Conservation (phyloP, 2,888 invertebrate genomes). For the Lasioglossum oenotherae region DNA sequence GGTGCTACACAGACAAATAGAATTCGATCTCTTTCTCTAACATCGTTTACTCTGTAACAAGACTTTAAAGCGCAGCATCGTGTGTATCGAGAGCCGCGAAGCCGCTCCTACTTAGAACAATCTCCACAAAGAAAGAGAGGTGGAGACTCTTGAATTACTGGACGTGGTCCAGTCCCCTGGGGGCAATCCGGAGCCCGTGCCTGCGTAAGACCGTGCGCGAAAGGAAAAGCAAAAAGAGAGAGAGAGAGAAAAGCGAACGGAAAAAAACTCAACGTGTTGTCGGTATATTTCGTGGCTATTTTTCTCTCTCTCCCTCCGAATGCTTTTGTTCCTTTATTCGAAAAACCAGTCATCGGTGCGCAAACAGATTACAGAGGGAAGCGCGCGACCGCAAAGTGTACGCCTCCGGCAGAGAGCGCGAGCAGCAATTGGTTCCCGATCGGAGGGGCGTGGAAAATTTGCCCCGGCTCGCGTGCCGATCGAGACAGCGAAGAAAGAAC, state of each 20-base stretch:
- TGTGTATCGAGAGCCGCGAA: no score
- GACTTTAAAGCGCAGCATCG: no score
- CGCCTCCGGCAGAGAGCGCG: neutral
- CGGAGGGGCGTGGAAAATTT: neutral
- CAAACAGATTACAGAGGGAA: neutral
- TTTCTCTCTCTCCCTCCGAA: neutral
- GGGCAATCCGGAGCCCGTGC: neutral
- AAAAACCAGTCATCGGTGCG: neutral
- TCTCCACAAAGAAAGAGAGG: neutral
- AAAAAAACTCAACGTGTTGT: neutral
- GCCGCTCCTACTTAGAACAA: no score
- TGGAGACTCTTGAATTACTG: neutral
- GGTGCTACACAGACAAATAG: no score
- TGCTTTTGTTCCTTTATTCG: neutral
- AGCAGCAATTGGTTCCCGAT: neutral
- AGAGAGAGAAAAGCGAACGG: neutral
- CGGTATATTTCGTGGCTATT: neutral
- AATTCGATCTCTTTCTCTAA: no score
- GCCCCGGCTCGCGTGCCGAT: neutral
- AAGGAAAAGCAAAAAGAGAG: neutral
- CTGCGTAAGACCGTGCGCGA: neutral
- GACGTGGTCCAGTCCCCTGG: neutral
- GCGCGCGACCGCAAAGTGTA: neutral
- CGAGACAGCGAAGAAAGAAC: neutral
- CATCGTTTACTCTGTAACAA: no score